Base-by-base conservation (phyloP, 1,140 invertebrate genomes). In the Lordiphosa clarofinis region DNA sequence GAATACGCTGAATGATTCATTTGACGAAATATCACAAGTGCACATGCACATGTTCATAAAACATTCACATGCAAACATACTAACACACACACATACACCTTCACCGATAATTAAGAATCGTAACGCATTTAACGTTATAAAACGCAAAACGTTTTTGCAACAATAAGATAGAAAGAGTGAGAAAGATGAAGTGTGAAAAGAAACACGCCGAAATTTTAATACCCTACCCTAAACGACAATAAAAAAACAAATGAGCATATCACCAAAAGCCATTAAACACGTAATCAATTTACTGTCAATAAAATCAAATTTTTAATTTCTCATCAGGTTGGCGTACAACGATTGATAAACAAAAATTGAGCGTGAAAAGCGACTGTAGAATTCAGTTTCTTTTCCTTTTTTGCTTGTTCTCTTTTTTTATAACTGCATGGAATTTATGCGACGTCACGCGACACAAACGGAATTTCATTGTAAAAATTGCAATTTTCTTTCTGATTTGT, bases 271-370 rank as follows among this genome's bases (percentile, higher is more conserved):
- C 33, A 49, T 59, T 47, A 46, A 58, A 49, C 35, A 35, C 48
- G 46, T 66, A 59, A 78, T 78, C 59, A 78, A 78, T 68, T 60
- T 55, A 59, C 46, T 60, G 56, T 48, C 50, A 56, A 65, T 58
- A 52, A 65, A 65, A 59, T 42, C 35, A 8, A 36, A 49, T 47
- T 54, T 37, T 47, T 50, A 49, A 66, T 66, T 43, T 9, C 21
- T 10, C 1, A 39, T 40, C 13, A 9, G 36, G 37, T 28, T 35
- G 24, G 6, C 19, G 10, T 10, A 11, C 12, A 49, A n/a, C 10
- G 50, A 71, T 65, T 75, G 48, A 75, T 81, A 84, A 76, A 57
- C 62, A 53, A 43, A 56, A 64, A 68, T 62, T 53, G 59, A 39
- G 59, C 43, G 57, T 68, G 58, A 61, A 66, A 63, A 71, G 42